Conservation (phyloP, 2,888 invertebrate species). For the Hirtodrosophila cameraria region DNA sequence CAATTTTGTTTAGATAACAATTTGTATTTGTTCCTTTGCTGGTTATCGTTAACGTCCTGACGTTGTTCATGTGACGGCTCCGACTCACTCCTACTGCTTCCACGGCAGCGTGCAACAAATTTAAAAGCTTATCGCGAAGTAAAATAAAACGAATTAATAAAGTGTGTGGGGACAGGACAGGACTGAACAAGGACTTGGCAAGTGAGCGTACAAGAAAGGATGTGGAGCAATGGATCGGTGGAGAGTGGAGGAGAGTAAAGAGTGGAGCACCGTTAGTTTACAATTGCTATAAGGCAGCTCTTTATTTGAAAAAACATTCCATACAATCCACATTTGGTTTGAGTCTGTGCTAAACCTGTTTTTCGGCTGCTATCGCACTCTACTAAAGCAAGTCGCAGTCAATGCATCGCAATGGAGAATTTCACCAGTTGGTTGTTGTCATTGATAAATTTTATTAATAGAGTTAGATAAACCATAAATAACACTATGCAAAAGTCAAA, state of each 20-base stretch:
- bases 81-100: conserved; percentile 22
- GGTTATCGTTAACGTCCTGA: conserved; percentile 49
- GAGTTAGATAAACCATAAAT: too few species aligned
- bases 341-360: too few species aligned
- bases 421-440: too few species aligned
- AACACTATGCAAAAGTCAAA: too few species aligned
- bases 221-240: not conserved
- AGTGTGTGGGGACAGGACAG: conserved; percentile 49
- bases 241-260: not conserved
- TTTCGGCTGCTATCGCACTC: too few species aligned
- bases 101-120: conserved; percentile 61
- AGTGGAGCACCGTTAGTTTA: conserved; percentile 11
- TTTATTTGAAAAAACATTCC: too few species aligned
- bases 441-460: too few species aligned
- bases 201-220: conserved; percentile 13
- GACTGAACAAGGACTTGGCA: conserved; percentile 21
- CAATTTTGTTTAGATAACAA: conserved; percentile 76
- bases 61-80: conserved; percentile 24
- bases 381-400: too few species aligned
- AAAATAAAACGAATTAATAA: conserved; percentile 81
- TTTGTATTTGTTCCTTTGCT: conserved; percentile 66
- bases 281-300: too few species aligned
- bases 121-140: conserved; percentile 80
- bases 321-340: too few species aligned
- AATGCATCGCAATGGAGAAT: too few species aligned